These are phyloP conservation scores for Hyphantria cunea DNA, from an alignment of 1,140 invertebrate species.

Conservation along the genomic window DNA sequence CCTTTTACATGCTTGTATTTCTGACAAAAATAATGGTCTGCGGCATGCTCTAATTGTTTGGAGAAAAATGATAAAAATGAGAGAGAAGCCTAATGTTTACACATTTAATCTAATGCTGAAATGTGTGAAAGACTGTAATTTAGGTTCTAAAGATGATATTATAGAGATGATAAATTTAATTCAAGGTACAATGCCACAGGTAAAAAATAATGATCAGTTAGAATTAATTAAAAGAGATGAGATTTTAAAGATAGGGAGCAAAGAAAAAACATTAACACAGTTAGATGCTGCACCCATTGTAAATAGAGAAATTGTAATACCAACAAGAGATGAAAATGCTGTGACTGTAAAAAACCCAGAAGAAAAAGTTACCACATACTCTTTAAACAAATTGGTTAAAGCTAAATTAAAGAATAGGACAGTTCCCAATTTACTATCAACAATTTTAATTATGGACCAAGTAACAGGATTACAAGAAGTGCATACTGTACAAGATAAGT, in stretches of 20 bases:
- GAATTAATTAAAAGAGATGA: conserved; percentile 12
- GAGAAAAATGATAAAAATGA: conserved; percentile 88
- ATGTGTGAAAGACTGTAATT: conserved; percentile 89
- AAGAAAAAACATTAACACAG: conserved; percentile 6
- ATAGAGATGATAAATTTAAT: conserved; percentile 71
- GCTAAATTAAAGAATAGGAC: conserved; percentile 33
- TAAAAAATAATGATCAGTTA: conserved; percentile 11
- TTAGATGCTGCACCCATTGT: background rate
- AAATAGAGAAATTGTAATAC: background rate
- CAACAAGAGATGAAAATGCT: background rate
- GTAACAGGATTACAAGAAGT: conserved; percentile 83
- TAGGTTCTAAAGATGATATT: conserved; percentile 86
- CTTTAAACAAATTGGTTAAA: conserved; percentile 23
- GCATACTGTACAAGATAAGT: conserved; percentile 83
- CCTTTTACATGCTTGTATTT: conserved; percentile 91
- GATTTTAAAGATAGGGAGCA: background rate
- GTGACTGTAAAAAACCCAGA: background rate
- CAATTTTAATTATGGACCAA: conserved; percentile 81
- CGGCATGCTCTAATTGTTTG: conserved; percentile 91
- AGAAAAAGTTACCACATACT: conserved; percentile 28
- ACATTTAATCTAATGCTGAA: conserved; percentile 92
- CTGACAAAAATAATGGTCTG: conserved; percentile 90
- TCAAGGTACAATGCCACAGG: conserved; percentile 39
- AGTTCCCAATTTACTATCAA: conserved; percentile 84
- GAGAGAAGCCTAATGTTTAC: conserved; percentile 86